Percentiles rank a stretch among this genome's conserved stretches.
These are phyloP conservation scores for Drosophila siamana DNA, from an alignment of 2,888 invertebrate species.

Conservation along the genomic window DNA sequence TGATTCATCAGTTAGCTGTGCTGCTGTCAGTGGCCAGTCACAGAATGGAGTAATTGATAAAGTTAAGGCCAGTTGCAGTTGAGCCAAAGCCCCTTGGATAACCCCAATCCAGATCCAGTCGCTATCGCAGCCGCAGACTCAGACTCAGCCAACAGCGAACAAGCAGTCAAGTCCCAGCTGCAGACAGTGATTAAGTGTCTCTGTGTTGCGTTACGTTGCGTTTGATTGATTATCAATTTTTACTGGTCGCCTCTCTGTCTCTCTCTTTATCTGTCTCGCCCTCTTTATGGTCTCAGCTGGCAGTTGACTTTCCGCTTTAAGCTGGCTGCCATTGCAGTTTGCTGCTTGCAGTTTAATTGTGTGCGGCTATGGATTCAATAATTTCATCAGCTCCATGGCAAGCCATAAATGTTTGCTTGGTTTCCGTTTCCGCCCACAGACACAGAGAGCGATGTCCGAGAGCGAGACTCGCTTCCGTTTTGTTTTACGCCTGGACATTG, in stretches of 20 bases:
- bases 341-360: conserved; percentile 58
- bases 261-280: neutral
- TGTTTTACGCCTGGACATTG: conserved; percentile 43
- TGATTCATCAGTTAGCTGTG: conserved; percentile 64
- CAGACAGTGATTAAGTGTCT: conserved; percentile 78
- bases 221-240: conserved; percentile 81
- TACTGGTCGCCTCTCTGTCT: conserved; percentile 35
- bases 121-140: neutral
- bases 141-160: neutral
- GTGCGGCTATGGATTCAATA: conserved; percentile 65
- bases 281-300: conserved; percentile 18
- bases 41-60: conserved; percentile 68
- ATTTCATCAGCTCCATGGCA: conserved; percentile 42
- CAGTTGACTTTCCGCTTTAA: conserved; percentile 26
- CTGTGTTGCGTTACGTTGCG: conserved; percentile 42
- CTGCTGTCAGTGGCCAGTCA: conserved; percentile 51
- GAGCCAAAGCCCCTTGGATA: conserved; percentile 25
- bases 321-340: conserved; percentile 20
- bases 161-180: conserved; percentile 29
- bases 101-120: conserved; percentile 8
- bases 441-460: conserved; percentile 14
- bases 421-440: conserved; percentile 64
- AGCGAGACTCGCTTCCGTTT: conserved; percentile 57
- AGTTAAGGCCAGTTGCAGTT: conserved; percentile 50
- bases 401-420: conserved; percentile 58